Percentiles rank a stretch among this genome's conserved stretches.
Evolutionary conservation across 2,113 vertebrate species (phyloP).

Genomic region (Emberiza fucata): DNA sequence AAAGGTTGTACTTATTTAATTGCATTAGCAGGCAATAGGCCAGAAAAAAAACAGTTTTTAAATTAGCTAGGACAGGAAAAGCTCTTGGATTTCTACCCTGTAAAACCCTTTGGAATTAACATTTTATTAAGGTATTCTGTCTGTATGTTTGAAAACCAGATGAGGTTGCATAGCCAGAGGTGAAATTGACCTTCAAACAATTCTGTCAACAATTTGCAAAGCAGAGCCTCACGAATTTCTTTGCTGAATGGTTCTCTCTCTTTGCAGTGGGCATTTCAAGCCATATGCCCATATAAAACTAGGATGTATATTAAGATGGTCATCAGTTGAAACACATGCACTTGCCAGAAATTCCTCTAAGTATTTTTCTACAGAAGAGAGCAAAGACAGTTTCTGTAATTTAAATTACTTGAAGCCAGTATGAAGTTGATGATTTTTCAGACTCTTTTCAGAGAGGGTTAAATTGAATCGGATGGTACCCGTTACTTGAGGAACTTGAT

Average conservation of each 20-base stretch:
- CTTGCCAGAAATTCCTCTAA: not conserved
- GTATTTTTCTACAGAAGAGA: not conserved
- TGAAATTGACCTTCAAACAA: not conserved
- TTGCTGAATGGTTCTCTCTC: not conserved
- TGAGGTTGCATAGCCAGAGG: not conserved
- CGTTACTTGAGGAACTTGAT: not conserved
- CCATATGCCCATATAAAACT: not conserved
- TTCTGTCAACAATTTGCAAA: not conserved
- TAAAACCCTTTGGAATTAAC: not conserved
- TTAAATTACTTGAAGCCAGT: not conserved
- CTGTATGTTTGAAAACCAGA: not conserved
- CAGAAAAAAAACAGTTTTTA: not conserved
- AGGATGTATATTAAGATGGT: not conserved
- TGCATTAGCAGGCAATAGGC: not conserved
- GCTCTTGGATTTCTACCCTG: not conserved
- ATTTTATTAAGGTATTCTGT: not conserved
- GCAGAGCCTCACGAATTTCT: not conserved
- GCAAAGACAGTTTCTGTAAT: not conserved
- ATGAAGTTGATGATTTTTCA: not conserved
- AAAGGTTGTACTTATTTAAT: not conserved
- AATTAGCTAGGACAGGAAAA: not conserved
- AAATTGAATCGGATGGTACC: not conserved
- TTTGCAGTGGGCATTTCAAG: not conserved
- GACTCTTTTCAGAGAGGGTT: not conserved
- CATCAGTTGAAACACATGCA: not conserved